These are phyloP conservation scores for Danaus plexippus DNA, from an alignment of 1,140 invertebrate species.

Conservation along the genomic window DNA sequence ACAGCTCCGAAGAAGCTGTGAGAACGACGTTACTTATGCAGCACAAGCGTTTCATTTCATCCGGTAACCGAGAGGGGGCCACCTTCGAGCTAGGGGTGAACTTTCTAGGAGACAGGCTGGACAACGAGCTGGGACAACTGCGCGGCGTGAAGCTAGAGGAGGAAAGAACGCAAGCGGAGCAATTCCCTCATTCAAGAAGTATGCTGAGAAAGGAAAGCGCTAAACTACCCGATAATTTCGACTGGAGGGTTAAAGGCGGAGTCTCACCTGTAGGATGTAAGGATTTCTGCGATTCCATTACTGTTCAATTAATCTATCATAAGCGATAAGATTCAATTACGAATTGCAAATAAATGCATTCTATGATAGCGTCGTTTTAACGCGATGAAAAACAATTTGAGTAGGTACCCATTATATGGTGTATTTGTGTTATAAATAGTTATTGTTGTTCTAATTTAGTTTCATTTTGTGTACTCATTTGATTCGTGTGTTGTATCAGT, in stretches of 20 bases:
- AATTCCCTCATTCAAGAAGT: constrained; percentile 28
- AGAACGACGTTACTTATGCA: constrained; percentile 45
- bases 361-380: too few relatives aligned
- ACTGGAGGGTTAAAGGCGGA: constrained; percentile 46
- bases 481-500: constrained; percentile 20
- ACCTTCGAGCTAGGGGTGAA: constrained; percentile 31
- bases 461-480: not conserved
- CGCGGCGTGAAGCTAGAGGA: constrained; percentile 19
- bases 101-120: constrained; percentile 38
- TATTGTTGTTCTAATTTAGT: too few relatives aligned
- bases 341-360: too few relatives aligned
- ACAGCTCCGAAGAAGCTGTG: constrained; percentile 40
- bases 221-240: constrained; percentile 30
- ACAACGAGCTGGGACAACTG: constrained; percentile 30
- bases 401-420: too few relatives aligned
- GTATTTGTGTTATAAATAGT: too few relatives aligned
- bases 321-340: too few relatives aligned
- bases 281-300: constrained; percentile 3
- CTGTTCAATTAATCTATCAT: not conserved
- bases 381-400: too few relatives aligned
- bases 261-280: constrained; percentile 37
- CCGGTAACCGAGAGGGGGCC: constrained; percentile 43
- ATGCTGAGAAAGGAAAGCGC: constrained; percentile 18
- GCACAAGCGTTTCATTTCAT: constrained; percentile 30
- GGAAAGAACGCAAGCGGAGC: constrained; percentile 21